Conservation (phyloP, 1,140 invertebrate genomes). For the Octopus sinensis region DNA sequence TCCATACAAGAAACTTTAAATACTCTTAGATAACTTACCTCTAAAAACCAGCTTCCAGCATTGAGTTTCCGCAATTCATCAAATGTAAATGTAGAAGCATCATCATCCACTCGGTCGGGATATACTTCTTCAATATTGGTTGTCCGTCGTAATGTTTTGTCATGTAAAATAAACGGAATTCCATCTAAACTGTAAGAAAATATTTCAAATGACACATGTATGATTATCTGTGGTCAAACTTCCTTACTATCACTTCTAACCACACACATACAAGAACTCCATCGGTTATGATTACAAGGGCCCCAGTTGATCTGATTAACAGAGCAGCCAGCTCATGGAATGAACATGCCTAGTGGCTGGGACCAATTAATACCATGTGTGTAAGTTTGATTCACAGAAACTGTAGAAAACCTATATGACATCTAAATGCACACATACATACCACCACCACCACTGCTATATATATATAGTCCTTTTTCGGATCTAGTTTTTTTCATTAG, state of each 20-base stretch:
- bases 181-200: constrained; percentile 44
- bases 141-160: too few relatives aligned
- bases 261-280: background rate
- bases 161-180: constrained; percentile 48
- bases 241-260: too few relatives aligned
- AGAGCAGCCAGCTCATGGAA: background rate
- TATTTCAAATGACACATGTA: background rate
- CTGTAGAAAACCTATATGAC: too few relatives aligned
- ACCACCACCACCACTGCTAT: too few relatives aligned
- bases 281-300: background rate
- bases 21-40: constrained; percentile 29
- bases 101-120: constrained; percentile 28
- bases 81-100: constrained; percentile 39
- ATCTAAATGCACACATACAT: too few relatives aligned
- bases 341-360: background rate
- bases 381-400: rapidly evolving
- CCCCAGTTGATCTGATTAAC: background rate
- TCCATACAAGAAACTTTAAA: background rate
- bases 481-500: too few relatives aligned
- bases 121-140: too few relatives aligned
- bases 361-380: rapidly evolving
- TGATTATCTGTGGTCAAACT: background rate
- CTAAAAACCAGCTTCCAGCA: constrained; percentile 49
- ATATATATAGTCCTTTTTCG: too few relatives aligned
- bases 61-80: constrained; percentile 41